These are phyloP conservation scores for Odontamblyopus rebecca DNA, from an alignment of 2,797 vertebrate genomes.

Conservation along the genomic window DNA sequence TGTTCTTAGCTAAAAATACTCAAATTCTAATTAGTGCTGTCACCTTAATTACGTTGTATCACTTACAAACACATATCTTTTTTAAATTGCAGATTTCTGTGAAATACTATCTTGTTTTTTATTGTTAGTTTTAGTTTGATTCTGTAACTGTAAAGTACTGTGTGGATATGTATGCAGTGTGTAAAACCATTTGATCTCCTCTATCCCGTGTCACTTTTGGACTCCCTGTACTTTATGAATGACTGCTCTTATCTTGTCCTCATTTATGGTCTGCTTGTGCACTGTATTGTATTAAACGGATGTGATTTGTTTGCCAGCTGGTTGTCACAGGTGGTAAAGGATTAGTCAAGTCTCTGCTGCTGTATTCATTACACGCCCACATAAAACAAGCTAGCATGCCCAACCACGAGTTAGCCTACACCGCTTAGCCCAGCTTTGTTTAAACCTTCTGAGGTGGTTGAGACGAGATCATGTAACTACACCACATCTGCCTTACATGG, in stretches of 20 bases:
- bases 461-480: slow-evolving; percentile 5
- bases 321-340: slow-evolving; percentile 37
- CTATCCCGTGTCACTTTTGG: not conserved
- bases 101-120: not conserved
- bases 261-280: slow-evolving; percentile 26
- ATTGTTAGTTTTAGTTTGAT: not conserved
- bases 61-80: slow-evolving; percentile 11
- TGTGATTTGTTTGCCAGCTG: slow-evolving; percentile 34
- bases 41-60: slow-evolving; percentile 9
- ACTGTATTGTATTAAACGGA: slow-evolving; percentile 25
- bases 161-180: not conserved
- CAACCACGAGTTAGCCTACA: slow-evolving; percentile 2
- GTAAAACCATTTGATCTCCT: not conserved
- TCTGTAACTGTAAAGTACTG: not conserved
- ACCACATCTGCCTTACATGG: not conserved
- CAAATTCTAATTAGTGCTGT: slow-evolving; percentile 22
- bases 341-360: slow-evolving; percentile 22
- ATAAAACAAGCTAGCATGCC: slow-evolving; percentile 2
- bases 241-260: slow-evolving; percentile 18
- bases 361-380: slow-evolving; percentile 27
- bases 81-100: not conserved
- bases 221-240: slow-evolving; percentile 2
- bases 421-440: slow-evolving; percentile 12
- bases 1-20: slow-evolving; percentile 13
- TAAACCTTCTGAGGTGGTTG: not conserved